These are phyloP conservation scores for Ibidorhyncha struthersii DNA, from an alignment of 2,113 vertebrate species.

Conservation along the genomic window DNA sequence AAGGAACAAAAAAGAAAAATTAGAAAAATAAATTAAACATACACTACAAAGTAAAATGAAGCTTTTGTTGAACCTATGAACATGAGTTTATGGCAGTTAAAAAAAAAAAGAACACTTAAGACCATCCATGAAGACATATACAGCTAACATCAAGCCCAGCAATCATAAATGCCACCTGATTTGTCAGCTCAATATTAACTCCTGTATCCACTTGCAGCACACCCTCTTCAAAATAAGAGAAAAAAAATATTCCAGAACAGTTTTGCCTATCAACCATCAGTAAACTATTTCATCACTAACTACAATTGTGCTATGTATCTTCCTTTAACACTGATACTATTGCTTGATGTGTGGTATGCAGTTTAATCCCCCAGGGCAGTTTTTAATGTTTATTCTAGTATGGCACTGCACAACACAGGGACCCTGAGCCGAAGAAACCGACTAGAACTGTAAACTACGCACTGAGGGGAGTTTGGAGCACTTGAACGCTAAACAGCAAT, in stretches of 20 bases:
- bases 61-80: not conserved
- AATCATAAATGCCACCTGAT: not conserved
- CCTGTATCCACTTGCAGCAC: not conserved
- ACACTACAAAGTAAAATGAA: not conserved
- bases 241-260: not conserved
- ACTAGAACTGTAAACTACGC: not conserved
- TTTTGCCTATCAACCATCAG: not conserved
- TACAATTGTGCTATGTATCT: not conserved
- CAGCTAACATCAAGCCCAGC: not conserved
- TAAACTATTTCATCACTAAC: not conserved
- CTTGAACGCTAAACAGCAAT: not conserved
- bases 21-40: not conserved
- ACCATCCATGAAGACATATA: not conserved
- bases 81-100: not conserved
- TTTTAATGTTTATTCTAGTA: not conserved
- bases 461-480: not conserved
- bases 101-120: not conserved
- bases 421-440: not conserved
- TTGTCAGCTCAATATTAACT: not conserved
- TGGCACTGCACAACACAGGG: not conserved
- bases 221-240: not conserved
- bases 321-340: not conserved
- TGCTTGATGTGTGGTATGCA: not conserved
- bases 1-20: not conserved
- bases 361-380: not conserved